Conservation (phyloP, 37 sponge, comb jelly and placozoan species). For the Dysidea cf. avara region DNA sequence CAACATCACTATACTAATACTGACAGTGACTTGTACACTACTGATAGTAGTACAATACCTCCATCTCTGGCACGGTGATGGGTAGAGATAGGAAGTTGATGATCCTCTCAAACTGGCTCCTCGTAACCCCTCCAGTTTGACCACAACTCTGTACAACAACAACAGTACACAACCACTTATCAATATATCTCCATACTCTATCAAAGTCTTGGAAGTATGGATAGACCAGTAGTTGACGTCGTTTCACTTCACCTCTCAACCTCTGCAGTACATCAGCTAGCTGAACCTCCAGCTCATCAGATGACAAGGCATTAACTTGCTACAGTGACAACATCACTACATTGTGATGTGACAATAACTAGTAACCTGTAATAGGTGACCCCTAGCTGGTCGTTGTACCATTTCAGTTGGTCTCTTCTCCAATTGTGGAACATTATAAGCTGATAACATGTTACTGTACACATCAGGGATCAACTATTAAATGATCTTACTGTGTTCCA, state of each 20-base stretch:
- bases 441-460: too few species aligned
- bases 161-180: too few species aligned
- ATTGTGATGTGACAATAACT: too few species aligned
- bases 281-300: slow-evolving; percentile 53
- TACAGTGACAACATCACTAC: too few species aligned
- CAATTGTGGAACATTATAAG: slow-evolving; percentile 81
- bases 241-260: slow-evolving; percentile 56
- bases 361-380: slow-evolving; percentile 77
- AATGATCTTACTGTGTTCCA: slow-evolving; percentile 78
- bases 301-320: slow-evolving; percentile 49
- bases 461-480: too few species aligned
- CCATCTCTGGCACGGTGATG: slow-evolving; percentile 62
- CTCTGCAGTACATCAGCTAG: slow-evolving; percentile 54
- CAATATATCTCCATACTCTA: slow-evolving; percentile 58
- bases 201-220: slow-evolving; percentile 91
- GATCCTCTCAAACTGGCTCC: slow-evolving; percentile 78
- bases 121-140: slow-evolving; percentile 86
- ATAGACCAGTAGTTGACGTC: slow-evolving; percentile 65
- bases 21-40: background rate
- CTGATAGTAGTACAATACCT: slow-evolving; percentile 30
- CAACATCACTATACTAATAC: background rate
- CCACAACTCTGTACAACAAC: slow-evolving; percentile 69
- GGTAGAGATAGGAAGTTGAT: slow-evolving; percentile 75
- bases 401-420: slow-evolving; percentile 79
- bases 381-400: slow-evolving; percentile 71